phyloP scores from a whole-genome alignment of 2,113 vertebrate genomes.

The Xerus inauris region DNA sequence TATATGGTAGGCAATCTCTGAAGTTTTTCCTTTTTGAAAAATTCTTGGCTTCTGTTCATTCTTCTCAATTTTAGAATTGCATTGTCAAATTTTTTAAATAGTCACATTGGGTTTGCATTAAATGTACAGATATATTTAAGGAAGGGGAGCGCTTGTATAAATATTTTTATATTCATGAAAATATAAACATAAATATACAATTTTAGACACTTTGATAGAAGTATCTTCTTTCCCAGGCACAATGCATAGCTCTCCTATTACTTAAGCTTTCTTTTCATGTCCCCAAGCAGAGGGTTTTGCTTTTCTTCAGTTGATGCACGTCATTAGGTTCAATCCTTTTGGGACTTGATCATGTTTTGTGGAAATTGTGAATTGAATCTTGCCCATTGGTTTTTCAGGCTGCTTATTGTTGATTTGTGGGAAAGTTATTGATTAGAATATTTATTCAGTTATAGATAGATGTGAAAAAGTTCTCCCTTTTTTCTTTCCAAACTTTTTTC shows the following conservation, averaged over 20 bases:
- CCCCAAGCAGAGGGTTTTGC: background rate
- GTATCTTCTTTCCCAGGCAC: background rate
- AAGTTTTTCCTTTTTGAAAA: background rate
- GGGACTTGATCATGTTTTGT: background rate
- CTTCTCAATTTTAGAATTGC: conserved; percentile 21
- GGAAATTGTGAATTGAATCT: background rate
- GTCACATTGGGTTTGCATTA: background rate
- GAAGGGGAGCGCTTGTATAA: background rate
- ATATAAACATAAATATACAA: too few relatives aligned
- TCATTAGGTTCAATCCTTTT: background rate
- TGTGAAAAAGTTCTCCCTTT: conserved; percentile 11
- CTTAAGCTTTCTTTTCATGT: background rate
- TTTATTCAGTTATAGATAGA: background rate
- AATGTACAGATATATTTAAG: conserved; percentile 18
- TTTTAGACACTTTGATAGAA: background rate
- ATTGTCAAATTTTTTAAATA: background rate
- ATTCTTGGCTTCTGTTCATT: background rate
- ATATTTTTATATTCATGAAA: too few relatives aligned
- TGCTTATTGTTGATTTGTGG: conserved; percentile 25
- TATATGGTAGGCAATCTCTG: background rate
- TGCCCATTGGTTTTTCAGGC: background rate
- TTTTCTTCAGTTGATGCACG: background rate
- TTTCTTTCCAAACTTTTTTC: background rate
- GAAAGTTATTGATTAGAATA: conserved; percentile 23
- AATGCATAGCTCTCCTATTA: background rate